Base-by-base conservation (phyloP, 2,888 invertebrate species). In the Pelosia muscerda region DNA sequence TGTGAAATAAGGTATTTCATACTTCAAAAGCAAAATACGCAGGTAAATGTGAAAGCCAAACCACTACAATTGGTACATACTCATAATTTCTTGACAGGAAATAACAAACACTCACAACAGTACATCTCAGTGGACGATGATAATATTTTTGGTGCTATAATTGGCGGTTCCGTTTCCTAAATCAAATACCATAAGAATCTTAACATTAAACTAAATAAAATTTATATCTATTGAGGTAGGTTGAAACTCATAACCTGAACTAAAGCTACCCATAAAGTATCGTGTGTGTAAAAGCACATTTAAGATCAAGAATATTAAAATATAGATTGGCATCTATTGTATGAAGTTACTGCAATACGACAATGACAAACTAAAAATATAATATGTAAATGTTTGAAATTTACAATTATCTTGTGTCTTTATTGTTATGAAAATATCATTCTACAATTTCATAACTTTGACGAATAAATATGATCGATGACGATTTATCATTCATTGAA, bases 201-300 rank as follows among this genome's bases (percentile, higher is more conserved):
- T 71, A 72, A 79, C 67, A 74, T 74, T 26, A 74, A 74, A 71
- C 78, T 81, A 76, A 78, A 71, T 69, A 59, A 77, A 72, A 80
- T 68, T 66, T 58, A 71, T 75, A 75, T 68, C 70, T 70, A 81
- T 74, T 76, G 79, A 79, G 79, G 78, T 81, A 80, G 76, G 76
- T 78, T 73, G 67, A 70, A 65, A 75, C 70, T 75, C 69, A 67
- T 67, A 75, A 66, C 66, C 54, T 72, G 25, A 59, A 63, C 63
- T 62, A 65, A 67, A 75, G 71, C 68, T 75, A 71, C 69, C 66
- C 65, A 66, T 65, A 66, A 65, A 67, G 58, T 65, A 71, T 66
- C 57, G 34, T 69, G 58, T 75, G 57, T 66, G 60, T 57, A 67
- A 66, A 72, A 72, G 63, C 66, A 77, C 69, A 68, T 72, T 69